Percentiles rank a stretch among this genome's conserved stretches.
These are phyloP conservation scores for Hippocampus guttulatus DNA, from an alignment of 2,113 vertebrate genomes.

Conservation along the genomic window DNA sequence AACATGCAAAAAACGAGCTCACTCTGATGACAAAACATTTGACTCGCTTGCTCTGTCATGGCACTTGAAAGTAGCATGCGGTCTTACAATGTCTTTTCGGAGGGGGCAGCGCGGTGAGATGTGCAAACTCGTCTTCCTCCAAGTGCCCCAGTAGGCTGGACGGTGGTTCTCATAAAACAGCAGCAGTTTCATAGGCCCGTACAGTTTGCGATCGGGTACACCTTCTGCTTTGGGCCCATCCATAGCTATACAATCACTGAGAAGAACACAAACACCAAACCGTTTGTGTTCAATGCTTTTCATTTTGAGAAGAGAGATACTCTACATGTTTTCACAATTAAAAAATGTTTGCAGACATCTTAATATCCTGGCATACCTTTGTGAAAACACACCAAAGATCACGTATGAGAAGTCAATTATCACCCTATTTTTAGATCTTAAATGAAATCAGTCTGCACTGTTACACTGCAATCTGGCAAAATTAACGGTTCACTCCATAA, in stretches of 20 bases:
- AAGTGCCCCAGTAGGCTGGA: constrained; percentile 96
- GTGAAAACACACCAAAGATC: too few relatives aligned
- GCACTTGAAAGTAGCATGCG: neutral
- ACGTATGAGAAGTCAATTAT: too few relatives aligned
- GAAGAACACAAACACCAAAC: neutral
- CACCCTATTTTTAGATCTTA: too few relatives aligned
- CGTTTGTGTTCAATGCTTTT: neutral
- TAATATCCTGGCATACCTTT: too few relatives aligned
- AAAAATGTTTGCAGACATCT: too few relatives aligned
- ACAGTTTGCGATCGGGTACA: constrained; percentile 73
- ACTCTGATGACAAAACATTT: neutral
- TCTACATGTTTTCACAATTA: too few relatives aligned
- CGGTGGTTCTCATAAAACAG: constrained; percentile 92
- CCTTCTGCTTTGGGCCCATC: constrained; percentile 66
- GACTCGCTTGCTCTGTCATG: neutral
- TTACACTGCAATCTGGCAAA: neutral
- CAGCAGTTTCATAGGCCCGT: constrained; percentile 90
- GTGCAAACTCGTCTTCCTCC: constrained; percentile 78
- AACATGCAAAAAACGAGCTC: neutral
- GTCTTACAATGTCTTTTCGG: constrained; percentile 78
- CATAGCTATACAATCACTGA: constrained; percentile 73
- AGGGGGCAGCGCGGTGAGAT: constrained; percentile 83
- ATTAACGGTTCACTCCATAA: neutral
- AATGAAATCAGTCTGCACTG: neutral
- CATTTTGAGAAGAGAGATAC: too few relatives aligned